Evolutionary conservation across 2,888 invertebrate genomes (phyloP), one percentile per base, ranked within the genome.

Genomic region (Idaea aversata): DNA sequence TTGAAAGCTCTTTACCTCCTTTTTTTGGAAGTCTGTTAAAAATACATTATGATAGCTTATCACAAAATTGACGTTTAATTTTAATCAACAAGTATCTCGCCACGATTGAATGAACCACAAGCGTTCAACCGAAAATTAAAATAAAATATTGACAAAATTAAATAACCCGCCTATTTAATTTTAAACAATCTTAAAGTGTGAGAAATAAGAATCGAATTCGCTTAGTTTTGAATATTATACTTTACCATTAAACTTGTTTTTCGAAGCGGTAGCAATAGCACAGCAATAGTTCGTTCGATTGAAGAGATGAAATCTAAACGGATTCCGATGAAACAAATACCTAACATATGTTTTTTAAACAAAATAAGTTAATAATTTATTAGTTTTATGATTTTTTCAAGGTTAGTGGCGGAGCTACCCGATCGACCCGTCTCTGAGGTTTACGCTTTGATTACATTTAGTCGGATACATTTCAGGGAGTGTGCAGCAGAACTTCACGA

Each of bases 231-330:
- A 13, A 6, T 25, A 61, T n/a, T 35, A n/a, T n/a, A 7, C 5
- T 58, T 13, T 25, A 38, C 47, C 63, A 63, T 64, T 61, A 65
- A 58, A 60, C 35, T 65, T 66, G 35, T 68, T 68, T 69, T 61
- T 63, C 59, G 63, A 47, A 77, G 78, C 90, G 75, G 91, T 91
- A 91, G 91, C 91, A 72, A 77, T 80, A 84, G 78, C 74, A 2
- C 81, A 91, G 91, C 91, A 72, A 77, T 80, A 84, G 78, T 75
- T 25, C 81, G 78, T 75, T 81, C 82, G 83, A 88, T 90, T 75
- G 86, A 83, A 90, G 91, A 90, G 89, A 90, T 91, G 76, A 75
- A 79, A 88, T 88, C 85, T 77, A 80, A 86, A 83, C 72, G 82
- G 86, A 90, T 90, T 88, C 88, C 86, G 76, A 84, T 83, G 81